Evolutionary conservation across 35 echinoderm and acorn worm species (phyloP).

Genomic region (Anneissia japonica): DNA sequence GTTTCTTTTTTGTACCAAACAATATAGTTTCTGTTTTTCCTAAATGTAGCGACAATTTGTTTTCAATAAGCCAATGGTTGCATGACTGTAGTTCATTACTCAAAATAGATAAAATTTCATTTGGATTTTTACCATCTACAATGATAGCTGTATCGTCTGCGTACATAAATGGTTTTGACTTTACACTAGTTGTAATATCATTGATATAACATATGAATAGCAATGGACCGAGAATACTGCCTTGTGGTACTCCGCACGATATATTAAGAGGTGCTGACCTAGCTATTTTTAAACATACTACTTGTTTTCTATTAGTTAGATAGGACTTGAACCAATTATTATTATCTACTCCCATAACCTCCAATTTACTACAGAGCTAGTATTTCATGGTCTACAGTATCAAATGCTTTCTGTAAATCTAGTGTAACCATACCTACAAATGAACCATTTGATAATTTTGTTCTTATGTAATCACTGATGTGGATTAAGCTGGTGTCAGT

Average conservation of each 20-base stretch:
- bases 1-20: neutral
- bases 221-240: constrained; percentile 13
- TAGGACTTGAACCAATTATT: constrained; percentile 13
- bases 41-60: constrained; percentile 26
- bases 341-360: neutral
- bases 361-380: constrained; percentile 1
- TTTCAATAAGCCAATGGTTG: constrained; percentile 23
- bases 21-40: constrained; percentile 15
- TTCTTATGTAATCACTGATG: constrained; percentile 1
- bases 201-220: constrained; percentile 30
- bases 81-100: constrained; percentile 7
- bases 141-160: constrained; percentile 9
- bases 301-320: neutral
- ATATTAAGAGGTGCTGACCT: neutral
- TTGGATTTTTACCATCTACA: neutral
- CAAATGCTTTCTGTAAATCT: constrained; percentile 28
- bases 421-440: constrained; percentile 10
- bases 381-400: constrained; percentile 28
- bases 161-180: constrained; percentile 16
- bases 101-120: neutral
- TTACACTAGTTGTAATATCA: constrained; percentile 16
- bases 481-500: constrained; percentile 17
- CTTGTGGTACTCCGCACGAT: constrained; percentile 13
- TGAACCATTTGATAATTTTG: neutral
- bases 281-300: constrained; percentile 7